Conservation (phyloP, 2,113 vertebrate genomes). For the Boleophthalmus pectinirostris region DNA sequence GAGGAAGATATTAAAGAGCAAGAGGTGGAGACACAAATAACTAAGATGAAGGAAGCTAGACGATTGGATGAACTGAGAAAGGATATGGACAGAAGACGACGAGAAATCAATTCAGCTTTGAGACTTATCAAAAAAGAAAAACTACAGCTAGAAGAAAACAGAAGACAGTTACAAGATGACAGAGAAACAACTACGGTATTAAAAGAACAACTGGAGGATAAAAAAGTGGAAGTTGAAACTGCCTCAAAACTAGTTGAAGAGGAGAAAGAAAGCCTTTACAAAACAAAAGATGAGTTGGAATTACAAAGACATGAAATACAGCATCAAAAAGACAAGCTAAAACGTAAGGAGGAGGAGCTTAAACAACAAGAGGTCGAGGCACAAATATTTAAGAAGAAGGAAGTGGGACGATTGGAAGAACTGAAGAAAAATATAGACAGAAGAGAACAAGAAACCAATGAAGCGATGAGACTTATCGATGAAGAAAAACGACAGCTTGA, state of each 20-base stretch:
- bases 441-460: not conserved
- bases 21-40: slow-evolving; percentile 9
- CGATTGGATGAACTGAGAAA: slow-evolving; percentile 4
- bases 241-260: not conserved
- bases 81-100: not conserved
- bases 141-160: not conserved
- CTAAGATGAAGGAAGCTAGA: not conserved
- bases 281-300: not conserved
- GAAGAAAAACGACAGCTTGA: not conserved
- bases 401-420: too few relatives aligned
- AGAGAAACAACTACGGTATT: not conserved
- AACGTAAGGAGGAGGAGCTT: slow-evolving; percentile 9
- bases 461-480: not conserved
- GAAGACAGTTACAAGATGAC: not conserved
- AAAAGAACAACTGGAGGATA: not conserved
- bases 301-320: not conserved
- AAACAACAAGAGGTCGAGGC: slow-evolving; percentile 11
- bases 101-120: not conserved
- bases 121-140: not conserved
- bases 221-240: not conserved
- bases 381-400: not conserved
- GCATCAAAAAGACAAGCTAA: not conserved
- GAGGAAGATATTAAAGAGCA: slow-evolving; percentile 15
- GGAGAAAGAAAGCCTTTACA: not conserved
- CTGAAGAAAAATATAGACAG: too few relatives aligned